Evolutionary conservation across 2,113 vertebrate genomes (phyloP).

Genomic region (Romanogobio albipinnatus): DNA sequence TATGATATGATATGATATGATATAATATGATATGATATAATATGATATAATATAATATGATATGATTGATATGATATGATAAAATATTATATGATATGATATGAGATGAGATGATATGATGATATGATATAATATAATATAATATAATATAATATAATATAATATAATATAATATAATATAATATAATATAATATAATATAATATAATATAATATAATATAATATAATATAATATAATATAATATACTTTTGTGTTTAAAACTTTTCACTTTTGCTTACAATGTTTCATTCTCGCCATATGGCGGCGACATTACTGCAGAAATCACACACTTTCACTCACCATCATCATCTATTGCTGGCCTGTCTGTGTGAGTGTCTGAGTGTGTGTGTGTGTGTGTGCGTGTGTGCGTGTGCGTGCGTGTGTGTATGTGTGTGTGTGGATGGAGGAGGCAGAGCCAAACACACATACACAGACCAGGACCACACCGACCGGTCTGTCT

Average conservation of each 20-base stretch:
- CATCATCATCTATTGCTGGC: not conserved
- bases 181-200: slow-evolving; percentile 1
- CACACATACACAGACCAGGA: slow-evolving; percentile 37
- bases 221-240: not conserved
- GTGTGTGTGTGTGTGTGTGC: not conserved
- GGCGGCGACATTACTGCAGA: slow-evolving; percentile 6
- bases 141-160: not conserved
- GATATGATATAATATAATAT: not conserved
- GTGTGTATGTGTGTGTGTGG: not conserved
- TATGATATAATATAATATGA: no score
- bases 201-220: not conserved
- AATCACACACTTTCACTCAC: slow-evolving; percentile 17
- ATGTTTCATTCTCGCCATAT: not conserved
- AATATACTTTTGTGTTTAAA: not conserved
- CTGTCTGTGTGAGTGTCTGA: slow-evolving; percentile 1
- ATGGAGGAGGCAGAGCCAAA: slow-evolving; percentile 30
- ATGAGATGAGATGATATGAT: no score
- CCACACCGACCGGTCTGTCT: slow-evolving; percentile 24
- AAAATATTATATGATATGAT: no score
- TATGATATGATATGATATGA: no score
- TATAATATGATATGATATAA: no score
- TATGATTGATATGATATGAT: no score
- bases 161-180: not conserved
- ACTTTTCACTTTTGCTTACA: not conserved
- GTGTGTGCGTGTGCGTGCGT: not conserved